Percentiles rank a stretch among this genome's conserved stretches.
phyloP scores from a whole-genome alignment of 2,113 vertebrate species.

The Craseonycteris thonglongyai region DNA sequence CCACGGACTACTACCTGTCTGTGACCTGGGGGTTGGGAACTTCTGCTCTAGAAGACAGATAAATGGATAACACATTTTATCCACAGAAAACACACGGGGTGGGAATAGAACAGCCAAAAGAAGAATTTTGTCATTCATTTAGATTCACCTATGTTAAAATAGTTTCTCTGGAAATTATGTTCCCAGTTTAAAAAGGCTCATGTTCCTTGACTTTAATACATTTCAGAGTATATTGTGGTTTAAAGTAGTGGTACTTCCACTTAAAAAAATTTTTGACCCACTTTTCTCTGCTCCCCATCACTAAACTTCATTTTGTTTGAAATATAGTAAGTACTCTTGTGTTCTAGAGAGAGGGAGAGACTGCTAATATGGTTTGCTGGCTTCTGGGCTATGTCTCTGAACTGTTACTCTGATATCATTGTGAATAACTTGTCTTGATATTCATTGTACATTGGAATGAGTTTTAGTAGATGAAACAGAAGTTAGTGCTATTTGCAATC shows the following conservation, averaged over 20 bases:
- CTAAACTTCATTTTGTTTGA: background rate
- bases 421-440: background rate
- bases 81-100: background rate
- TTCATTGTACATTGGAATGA: background rate
- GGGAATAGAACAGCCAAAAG: background rate
- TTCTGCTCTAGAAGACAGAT: too few species aligned
- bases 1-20: too few species aligned
- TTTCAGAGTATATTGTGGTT: background rate
- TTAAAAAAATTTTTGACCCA: background rate
- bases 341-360: conserved; percentile 38
- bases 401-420: background rate
- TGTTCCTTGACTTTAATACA: background rate
- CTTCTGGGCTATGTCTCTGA: background rate
- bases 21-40: too few species aligned
- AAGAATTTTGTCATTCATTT: background rate
- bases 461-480: background rate
- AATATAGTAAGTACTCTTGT: background rate
- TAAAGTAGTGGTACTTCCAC: background rate
- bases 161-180: background rate
- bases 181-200: background rate
- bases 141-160: background rate
- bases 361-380: background rate
- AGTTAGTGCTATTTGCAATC: background rate
- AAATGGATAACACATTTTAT: background rate
- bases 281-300: background rate